These are phyloP conservation scores for Listronotus oregonensis DNA, from an alignment of 1,140 invertebrate genomes.

Conservation along the genomic window DNA sequence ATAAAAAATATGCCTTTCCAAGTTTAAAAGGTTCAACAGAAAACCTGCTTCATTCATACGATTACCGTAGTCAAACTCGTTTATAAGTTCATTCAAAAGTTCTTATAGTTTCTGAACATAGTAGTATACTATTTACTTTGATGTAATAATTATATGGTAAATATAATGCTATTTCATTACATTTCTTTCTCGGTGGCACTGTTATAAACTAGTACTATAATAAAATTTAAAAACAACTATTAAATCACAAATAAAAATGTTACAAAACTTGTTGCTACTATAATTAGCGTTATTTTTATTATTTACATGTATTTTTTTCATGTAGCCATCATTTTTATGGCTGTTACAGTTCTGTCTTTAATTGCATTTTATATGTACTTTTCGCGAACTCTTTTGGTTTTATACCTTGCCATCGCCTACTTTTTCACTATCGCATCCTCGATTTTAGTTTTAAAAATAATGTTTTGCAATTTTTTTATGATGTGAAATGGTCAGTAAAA, in stretches of 20 bases:
- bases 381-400: too few species aligned
- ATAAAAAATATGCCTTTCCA: constrained; percentile 29
- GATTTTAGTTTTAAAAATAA: too few species aligned
- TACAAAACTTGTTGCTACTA: constrained; percentile 4
- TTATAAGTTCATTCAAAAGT: constrained; percentile 33
- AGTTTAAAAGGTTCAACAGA: constrained; percentile 25
- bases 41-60: constrained; percentile 32
- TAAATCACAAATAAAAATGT: constrained; percentile 8
- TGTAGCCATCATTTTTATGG: background rate
- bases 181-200: constrained; percentile 10
- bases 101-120: constrained; percentile 23
- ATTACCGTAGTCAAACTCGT: constrained; percentile 24
- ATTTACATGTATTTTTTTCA: background rate
- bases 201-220: constrained; percentile 13
- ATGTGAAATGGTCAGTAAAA: too few species aligned
- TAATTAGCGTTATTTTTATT: constrained; percentile 9
- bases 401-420: too few species aligned
- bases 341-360: background rate
- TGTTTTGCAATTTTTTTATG: too few species aligned
- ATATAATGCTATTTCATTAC: constrained; percentile 17
- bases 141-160: constrained; percentile 30
- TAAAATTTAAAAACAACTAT: constrained; percentile 8
- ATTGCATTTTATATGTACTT: background rate
- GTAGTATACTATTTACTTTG: constrained; percentile 21
- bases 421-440: too few species aligned